phyloP scores from a whole-genome alignment of 2,797 vertebrate genomes.

The Eidolon dupreanum region DNA sequence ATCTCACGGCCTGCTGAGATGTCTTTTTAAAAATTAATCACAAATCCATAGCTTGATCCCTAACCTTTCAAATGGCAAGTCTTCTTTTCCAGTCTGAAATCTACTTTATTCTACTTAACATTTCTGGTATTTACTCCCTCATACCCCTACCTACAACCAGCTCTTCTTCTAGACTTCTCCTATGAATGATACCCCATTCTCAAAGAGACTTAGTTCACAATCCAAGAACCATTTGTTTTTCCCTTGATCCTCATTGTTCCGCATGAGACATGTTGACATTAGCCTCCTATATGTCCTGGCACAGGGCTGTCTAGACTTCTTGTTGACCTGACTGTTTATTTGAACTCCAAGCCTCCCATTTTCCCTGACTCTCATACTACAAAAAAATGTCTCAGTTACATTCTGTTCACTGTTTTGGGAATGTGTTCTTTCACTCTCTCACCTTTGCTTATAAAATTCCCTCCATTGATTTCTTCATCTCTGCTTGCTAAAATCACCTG shows the following conservation, averaged over 20 bases:
- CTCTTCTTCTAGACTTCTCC: not conserved
- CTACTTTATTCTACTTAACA: not conserved
- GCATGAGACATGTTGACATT: accelerated
- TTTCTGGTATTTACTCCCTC: not conserved
- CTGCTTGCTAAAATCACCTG: not conserved
- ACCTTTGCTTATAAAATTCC: not conserved
- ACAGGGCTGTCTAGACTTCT: not conserved
- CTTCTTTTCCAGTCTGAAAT: not conserved
- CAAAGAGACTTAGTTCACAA: not conserved
- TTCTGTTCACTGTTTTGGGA: not conserved
- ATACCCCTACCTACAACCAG: not conserved
- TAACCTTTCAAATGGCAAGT: not conserved
- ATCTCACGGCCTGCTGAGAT: not conserved
- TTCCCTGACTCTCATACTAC: not conserved
- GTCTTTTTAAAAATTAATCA: not conserved
- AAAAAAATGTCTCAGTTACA: not conserved
- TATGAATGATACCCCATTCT: not conserved
- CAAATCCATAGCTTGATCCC: not conserved
- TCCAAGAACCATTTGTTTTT: not conserved
- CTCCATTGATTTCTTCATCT: not conserved
- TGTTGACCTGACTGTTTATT: not conserved
- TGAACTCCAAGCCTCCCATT: not conserved
- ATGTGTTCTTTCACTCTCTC: not conserved
- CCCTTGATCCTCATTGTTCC: not conserved
- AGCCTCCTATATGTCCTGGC: accelerated